phyloP scores from a whole-genome alignment of 2,797 vertebrate species.

The Gymnodraco acuticeps region DNA sequence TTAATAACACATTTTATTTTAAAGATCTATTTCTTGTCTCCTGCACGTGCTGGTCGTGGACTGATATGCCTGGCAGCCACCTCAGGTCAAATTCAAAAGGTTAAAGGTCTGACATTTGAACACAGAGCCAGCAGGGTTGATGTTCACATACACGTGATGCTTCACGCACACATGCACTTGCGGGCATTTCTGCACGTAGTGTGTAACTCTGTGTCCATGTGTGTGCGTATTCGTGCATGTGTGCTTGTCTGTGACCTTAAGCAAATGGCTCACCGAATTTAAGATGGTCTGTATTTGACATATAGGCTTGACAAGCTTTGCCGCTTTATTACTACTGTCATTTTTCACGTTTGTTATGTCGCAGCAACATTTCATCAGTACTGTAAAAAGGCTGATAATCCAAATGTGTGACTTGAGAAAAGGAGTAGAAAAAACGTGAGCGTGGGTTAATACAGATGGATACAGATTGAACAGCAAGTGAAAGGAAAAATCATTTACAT shows the following conservation, averaged over 20 bases:
- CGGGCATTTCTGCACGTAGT: conserved; percentile 26
- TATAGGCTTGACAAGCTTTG: conserved; percentile 36
- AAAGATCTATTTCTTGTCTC: conserved; percentile 11
- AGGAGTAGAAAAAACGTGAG: background rate
- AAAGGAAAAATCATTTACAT: conserved; percentile 45
- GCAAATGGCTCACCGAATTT: conserved; percentile 39
- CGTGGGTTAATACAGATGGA: conserved; percentile 12
- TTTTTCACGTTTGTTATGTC: conserved; percentile 5
- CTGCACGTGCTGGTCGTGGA: conserved; percentile 48
- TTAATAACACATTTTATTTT: conserved; percentile 27
- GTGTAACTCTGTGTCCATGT: conserved; percentile 25
- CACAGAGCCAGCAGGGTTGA: conserved; percentile 63
- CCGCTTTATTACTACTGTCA: conserved; percentile 15
- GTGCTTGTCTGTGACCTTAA: conserved; percentile 53
- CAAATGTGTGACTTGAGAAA: conserved; percentile 28
- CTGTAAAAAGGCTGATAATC: conserved; percentile 17
- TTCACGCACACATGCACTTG: conserved; percentile 5
- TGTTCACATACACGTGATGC: conserved; percentile 53
- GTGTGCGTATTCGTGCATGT: conserved; percentile 14
- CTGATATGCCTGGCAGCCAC: conserved; percentile 62
- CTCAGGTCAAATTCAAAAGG: conserved; percentile 79
- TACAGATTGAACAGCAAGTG: conserved; percentile 47
- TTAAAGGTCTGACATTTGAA: conserved; percentile 86
- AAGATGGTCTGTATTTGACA: conserved; percentile 41
- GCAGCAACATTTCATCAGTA: conserved; percentile 9